phyloP scores from a whole-genome alignment of 1,140 invertebrate species.

The Apis laboriosa region DNA sequence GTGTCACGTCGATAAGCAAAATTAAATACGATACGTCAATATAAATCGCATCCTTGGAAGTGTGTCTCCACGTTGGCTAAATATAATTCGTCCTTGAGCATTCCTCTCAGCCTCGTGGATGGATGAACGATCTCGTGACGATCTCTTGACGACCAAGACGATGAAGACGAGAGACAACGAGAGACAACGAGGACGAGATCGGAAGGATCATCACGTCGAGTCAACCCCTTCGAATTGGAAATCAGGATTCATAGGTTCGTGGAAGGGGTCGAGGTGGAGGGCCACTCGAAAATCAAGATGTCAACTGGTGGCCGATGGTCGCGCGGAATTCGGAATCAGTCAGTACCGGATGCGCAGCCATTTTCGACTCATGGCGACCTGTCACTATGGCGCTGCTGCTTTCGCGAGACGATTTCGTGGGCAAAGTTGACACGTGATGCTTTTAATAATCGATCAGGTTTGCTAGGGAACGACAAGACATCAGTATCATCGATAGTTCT shows the following conservation, averaged over 20 bases:
- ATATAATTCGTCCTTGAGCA: constrained; percentile 63
- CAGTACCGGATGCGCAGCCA: constrained; percentile 62
- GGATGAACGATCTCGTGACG: constrained; percentile 16
- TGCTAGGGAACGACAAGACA: neutral
- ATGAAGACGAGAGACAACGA: neutral
- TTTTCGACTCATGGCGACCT: neutral
- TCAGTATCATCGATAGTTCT: too few species aligned
- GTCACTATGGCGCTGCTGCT: neutral
- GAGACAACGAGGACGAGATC: constrained; percentile 40
- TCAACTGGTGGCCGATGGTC: constrained; percentile 42
- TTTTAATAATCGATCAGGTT: constrained; percentile 1
- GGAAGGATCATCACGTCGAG: constrained; percentile 66
- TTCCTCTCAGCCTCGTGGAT: constrained; percentile 5
- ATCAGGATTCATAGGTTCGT: constrained; percentile 71
- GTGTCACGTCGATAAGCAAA: neutral
- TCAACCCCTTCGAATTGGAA: constrained; percentile 69
- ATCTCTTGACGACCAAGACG: constrained; percentile 1
- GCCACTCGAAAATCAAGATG: constrained; percentile 70
- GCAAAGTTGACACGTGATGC: neutral
- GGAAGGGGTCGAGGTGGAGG: constrained; percentile 65
- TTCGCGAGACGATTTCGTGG: constrained; percentile 16
- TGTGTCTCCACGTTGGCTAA: constrained; percentile 42
- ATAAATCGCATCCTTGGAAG: constrained; percentile 43
- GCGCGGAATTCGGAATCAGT: constrained; percentile 69
- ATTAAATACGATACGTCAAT: constrained; percentile 35